These are phyloP conservation scores for Cyprinella venusta DNA, from an alignment of 2,797 vertebrate genomes.

Conservation along the genomic window DNA sequence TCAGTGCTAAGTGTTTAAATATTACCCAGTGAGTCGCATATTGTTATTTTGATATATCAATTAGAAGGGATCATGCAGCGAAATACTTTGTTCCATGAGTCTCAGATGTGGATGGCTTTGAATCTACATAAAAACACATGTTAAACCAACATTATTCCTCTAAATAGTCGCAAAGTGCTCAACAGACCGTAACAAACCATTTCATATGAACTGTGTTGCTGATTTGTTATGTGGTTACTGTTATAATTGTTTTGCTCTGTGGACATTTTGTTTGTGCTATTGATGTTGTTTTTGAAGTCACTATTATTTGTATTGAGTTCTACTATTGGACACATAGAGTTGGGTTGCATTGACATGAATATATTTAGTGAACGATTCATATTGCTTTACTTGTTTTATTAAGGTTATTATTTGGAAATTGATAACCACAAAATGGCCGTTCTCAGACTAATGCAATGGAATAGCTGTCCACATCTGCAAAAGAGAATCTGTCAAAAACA, in stretches of 20 bases:
- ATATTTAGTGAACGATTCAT: background rate
- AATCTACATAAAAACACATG: background rate
- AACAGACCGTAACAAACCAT: background rate
- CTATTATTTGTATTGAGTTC: background rate
- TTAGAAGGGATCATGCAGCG: background rate
- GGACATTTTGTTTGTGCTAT: background rate
- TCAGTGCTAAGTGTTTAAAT: background rate
- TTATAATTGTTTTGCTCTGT: background rate
- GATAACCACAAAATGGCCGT: background rate
- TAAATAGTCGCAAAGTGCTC: background rate
- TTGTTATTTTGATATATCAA: background rate
- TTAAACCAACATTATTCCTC: background rate
- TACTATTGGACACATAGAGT: background rate
- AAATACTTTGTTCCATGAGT: background rate
- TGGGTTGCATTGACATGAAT: background rate
- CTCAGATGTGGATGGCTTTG: background rate
- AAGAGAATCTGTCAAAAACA: constrained; percentile 20
- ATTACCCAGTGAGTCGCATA: background rate
- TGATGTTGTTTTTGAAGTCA: background rate
- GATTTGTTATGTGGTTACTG: constrained; percentile 3
- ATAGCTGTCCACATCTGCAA: constrained; percentile 13
- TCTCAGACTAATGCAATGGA: background rate
- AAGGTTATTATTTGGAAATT: background rate
- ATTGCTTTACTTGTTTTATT: background rate
- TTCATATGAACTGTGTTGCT: background rate